These are phyloP conservation scores for Columbina picui DNA, from an alignment of 2,113 vertebrate species.

Conservation along the genomic window DNA sequence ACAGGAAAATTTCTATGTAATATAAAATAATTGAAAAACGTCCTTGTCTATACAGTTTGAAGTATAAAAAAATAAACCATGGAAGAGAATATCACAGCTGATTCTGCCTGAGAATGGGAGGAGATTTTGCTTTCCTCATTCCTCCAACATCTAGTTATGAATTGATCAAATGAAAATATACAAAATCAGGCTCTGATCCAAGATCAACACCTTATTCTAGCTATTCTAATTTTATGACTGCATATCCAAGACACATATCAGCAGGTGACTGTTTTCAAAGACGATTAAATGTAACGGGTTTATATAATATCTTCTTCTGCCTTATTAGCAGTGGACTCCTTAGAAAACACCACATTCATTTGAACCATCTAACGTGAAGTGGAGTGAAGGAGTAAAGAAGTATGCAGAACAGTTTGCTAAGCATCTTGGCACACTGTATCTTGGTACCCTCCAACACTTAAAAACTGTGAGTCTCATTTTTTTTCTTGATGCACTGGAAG, in stretches of 20 bases:
- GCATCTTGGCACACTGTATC: neutral
- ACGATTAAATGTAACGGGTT: neutral
- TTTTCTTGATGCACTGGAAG: neutral
- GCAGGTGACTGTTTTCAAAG: neutral
- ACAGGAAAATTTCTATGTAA: neutral
- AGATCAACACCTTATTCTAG: constrained; percentile 1
- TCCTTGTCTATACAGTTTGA: neutral
- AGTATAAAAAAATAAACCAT: neutral
- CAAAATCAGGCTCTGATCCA: constrained; percentile 25
- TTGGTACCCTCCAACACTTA: neutral
- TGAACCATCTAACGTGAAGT: neutral
- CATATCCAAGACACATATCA: neutral
- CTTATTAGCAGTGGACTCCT: neutral
- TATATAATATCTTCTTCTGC: neutral
- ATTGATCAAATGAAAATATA: constrained; percentile 17
- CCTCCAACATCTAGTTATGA: neutral
- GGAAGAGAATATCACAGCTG: neutral
- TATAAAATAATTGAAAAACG: neutral
- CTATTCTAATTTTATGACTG: neutral
- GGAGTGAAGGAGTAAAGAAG: neutral
- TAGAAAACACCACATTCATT: neutral
- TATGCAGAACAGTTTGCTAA: neutral
- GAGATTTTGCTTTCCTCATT: neutral
- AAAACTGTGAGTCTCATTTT: neutral
- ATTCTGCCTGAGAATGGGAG: constrained; percentile 1